Conservation (phyloP, 1,140 invertebrate species). For the Zaprionus taronus region DNA sequence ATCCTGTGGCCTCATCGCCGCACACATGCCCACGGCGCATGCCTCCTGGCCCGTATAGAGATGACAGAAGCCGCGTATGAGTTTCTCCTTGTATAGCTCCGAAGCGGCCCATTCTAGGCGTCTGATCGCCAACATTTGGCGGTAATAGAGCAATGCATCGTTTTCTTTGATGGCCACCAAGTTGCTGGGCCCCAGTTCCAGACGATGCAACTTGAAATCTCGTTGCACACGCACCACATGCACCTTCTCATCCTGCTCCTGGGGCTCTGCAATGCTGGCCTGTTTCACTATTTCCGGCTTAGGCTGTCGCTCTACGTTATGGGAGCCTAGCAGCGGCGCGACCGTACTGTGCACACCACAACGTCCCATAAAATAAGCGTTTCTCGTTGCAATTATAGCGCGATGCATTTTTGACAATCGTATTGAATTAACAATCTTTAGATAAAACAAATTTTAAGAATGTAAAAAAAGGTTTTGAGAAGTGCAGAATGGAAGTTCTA, state of each 20-base stretch:
- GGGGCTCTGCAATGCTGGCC: slow-evolving; percentile 69
- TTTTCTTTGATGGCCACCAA: slow-evolving; percentile 89
- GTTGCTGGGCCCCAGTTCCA: slow-evolving; percentile 93
- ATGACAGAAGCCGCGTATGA: slow-evolving; percentile 92
- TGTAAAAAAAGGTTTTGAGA: background rate
- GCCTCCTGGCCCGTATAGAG: slow-evolving; percentile 91
- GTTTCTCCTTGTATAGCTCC: slow-evolving; percentile 94
- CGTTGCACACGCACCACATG: slow-evolving; percentile 62
- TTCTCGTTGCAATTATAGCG: background rate
- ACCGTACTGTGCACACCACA: background rate
- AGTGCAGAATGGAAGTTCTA: background rate
- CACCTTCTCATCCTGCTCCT: background rate
- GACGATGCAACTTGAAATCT: slow-evolving; percentile 94
- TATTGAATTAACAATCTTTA: background rate
- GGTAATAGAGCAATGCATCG: slow-evolving; percentile 91
- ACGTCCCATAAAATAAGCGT: background rate
- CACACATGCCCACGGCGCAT: slow-evolving; percentile 86
- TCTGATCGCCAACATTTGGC: slow-evolving; percentile 93
- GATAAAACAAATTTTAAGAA: background rate
- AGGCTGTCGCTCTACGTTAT: background rate
- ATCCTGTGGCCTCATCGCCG: slow-evolving; percentile 87
- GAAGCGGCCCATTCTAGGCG: slow-evolving; percentile 95
- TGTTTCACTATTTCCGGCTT: background rate
- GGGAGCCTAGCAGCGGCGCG: slow-evolving; percentile 17
- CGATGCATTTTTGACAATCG: slow-evolving; percentile 11